Percentiles rank a stretch among this genome's conserved stretches.
These are phyloP conservation scores for Eulemur coronatus DNA, from an alignment of 2,797 vertebrate genomes.

Conservation along the genomic window DNA sequence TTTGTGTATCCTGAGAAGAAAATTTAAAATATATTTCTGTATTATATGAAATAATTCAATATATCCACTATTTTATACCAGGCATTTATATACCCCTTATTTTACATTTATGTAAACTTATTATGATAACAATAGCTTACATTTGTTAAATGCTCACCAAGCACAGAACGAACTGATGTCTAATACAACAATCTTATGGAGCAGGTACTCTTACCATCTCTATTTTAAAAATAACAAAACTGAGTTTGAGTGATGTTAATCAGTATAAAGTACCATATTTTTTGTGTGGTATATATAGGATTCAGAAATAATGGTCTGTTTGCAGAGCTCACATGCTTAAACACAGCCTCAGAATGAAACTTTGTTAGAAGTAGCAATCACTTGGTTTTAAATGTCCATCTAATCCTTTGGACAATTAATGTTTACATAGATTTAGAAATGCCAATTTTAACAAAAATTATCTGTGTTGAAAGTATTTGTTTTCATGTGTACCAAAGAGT, in stretches of 20 bases:
- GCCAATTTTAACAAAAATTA: background rate
- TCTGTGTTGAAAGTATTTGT: background rate
- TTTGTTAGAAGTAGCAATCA: background rate
- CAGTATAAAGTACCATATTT: background rate
- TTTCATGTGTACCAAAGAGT: background rate
- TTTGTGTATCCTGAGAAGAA: background rate
- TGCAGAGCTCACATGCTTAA: background rate
- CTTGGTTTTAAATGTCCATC: background rate
- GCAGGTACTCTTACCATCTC: background rate
- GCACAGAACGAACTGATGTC: background rate
- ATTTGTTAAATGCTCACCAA: background rate
- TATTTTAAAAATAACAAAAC: conserved; percentile 39
- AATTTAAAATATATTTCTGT: background rate
- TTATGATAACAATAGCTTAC: background rate
- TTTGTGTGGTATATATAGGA: background rate
- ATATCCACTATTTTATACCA: background rate
- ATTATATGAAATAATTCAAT: background rate
- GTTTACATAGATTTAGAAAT: conserved; percentile 21
- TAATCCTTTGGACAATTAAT: background rate
- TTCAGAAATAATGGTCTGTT: background rate
- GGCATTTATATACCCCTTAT: background rate
- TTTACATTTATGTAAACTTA: background rate
- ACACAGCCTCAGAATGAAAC: background rate
- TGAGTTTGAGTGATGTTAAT: background rate
- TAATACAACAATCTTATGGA: background rate